phyloP scores from a whole-genome alignment of 2,113 vertebrate species.

The Rattus norvegicus region GRCr8 NC_086026.1:82400501-82401000 shows the following conservation, averaged over 20 bases:
- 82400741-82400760: not conserved
- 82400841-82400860: not conserved
- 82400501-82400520: not conserved
- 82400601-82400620: no score
- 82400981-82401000: no score
- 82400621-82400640: no score
- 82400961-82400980: not conserved
- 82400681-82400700: no score
- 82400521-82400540: not conserved
- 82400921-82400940: no score
- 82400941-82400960: not conserved
- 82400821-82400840: not conserved
- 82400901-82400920: no score
- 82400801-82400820: not conserved
- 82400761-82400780: not conserved
- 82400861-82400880: not conserved
- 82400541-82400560: not conserved
- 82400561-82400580: not conserved
- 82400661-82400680: no score
- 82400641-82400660: no score
- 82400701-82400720: no score
- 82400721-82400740: not conserved
- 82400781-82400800: not conserved
- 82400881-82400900: not conserved
- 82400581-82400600: no score